These are phyloP conservation scores for Diplodus sargus DNA, from an alignment of 2,797 vertebrate species.

Conservation along the genomic window DNA sequence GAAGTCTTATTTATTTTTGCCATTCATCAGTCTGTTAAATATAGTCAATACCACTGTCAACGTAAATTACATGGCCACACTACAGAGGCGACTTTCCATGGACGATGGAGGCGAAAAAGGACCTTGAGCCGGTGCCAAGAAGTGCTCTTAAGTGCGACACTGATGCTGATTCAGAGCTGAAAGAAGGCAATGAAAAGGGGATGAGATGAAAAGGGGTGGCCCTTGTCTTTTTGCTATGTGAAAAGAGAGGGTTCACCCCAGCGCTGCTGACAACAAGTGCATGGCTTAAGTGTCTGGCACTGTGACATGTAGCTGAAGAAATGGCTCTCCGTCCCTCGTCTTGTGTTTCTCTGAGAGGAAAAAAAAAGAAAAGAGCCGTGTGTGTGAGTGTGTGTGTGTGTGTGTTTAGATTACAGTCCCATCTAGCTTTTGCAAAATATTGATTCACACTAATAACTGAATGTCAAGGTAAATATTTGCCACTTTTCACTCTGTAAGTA, in stretches of 20 bases:
- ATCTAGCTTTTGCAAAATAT: conserved; percentile 52
- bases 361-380: conserved; percentile 40
- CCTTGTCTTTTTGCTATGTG: conserved; percentile 49
- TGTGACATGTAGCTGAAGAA: conserved; percentile 77
- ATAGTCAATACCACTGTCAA: conserved; percentile 72
- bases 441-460: conserved; percentile 51
- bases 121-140: conserved; percentile 73
- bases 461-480: conserved; percentile 68
- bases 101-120: conserved; percentile 52
- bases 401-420: conserved; percentile 51
- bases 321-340: conserved; percentile 61
- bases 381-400: conserved; percentile 6
- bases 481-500: conserved; percentile 60
- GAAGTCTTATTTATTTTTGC: conserved; percentile 76
- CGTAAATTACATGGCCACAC: conserved; percentile 67
- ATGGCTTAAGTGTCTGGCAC: conserved; percentile 70
- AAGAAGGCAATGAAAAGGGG: conserved; percentile 61
- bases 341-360: conserved; percentile 48
- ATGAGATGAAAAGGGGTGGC: conserved; percentile 64
- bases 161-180: conserved; percentile 64
- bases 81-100: conserved; percentile 43
- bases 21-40: conserved; percentile 78
- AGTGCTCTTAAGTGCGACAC: conserved; percentile 58
- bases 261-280: conserved; percentile 69
- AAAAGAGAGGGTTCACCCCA: conserved; percentile 68